Percentiles rank a stretch among this genome's conserved stretches.
These are phyloP conservation scores for Reticulitermes speratus DNA, from an alignment of 1,140 invertebrate genomes.

Conservation along the genomic window DNA sequence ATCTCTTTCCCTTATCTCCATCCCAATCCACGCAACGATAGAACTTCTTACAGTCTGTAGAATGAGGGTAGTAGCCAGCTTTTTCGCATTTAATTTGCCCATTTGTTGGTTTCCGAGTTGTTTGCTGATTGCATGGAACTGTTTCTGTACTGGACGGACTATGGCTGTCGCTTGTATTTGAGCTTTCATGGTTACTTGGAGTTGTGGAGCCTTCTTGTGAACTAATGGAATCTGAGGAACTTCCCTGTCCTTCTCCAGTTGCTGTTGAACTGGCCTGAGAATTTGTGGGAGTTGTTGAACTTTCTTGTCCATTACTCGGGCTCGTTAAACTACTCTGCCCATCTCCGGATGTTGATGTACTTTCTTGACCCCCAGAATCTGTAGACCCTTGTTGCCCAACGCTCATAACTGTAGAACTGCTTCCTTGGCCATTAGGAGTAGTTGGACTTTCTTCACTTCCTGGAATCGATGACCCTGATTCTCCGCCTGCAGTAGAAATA, in stretches of 20 bases:
- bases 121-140: conserved; percentile 38
- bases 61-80: conserved; percentile 65
- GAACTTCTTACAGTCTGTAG: conserved; percentile 65
- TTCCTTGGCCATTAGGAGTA: background rate
- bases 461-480: background rate
- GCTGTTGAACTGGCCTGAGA: background rate
- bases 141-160: conserved; percentile 30
- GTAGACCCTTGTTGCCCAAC: background rate
- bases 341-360: background rate
- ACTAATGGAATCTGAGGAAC: conserved; percentile 39
- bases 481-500: too few relatives aligned
- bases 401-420: background rate
- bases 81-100: conserved; percentile 48
- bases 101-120: conserved; percentile 1
- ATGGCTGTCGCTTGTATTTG: background rate
- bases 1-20: conserved; percentile 58
- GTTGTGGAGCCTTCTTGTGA: background rate
- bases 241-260: background rate
- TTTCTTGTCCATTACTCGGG: background rate
- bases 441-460: background rate
- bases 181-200: conserved; percentile 28
- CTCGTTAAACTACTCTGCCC: background rate
- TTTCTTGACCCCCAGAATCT: background rate
- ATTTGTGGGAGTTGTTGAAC: background rate
- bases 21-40: conserved; percentile 67